Percentiles rank a stretch among this genome's conserved stretches.
phyloP scores from a whole-genome alignment of 2,888 invertebrate species.

The Dynastes maya region DNA sequence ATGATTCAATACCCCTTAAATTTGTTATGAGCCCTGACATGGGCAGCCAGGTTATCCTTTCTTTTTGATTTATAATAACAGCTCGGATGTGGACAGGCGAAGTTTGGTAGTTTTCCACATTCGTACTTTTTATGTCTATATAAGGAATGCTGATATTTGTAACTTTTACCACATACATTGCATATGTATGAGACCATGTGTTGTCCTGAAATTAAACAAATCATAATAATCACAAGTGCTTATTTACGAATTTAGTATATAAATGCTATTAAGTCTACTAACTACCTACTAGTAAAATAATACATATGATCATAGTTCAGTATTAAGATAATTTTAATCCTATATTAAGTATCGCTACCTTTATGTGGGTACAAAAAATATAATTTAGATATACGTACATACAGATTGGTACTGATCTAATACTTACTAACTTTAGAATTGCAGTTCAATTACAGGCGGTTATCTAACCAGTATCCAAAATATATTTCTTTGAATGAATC shows the following conservation, averaged over 20 bases:
- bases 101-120: constrained; percentile 59
- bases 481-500: too few relatives aligned
- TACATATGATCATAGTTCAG: too few relatives aligned
- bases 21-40: constrained; percentile 42
- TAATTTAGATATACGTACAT: too few relatives aligned
- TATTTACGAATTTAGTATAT: not conserved
- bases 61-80: constrained; percentile 54
- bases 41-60: constrained; percentile 51
- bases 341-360: too few relatives aligned
- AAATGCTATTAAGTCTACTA: not conserved
- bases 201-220: constrained; percentile 32
- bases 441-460: too few relatives aligned
- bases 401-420: too few relatives aligned
- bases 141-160: constrained; percentile 53
- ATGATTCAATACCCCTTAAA: not conserved
- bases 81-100: constrained; percentile 58
- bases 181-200: constrained; percentile 30
- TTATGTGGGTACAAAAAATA: too few relatives aligned
- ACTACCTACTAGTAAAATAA: too few relatives aligned
- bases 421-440: too few relatives aligned
- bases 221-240: constrained; percentile 8
- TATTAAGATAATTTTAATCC: too few relatives aligned
- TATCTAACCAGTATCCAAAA: too few relatives aligned
- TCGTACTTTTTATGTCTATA: constrained; percentile 54
- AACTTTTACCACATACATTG: constrained; percentile 49